phyloP scores from a whole-genome alignment of 2,888 invertebrate species.

The Seladonia tumulorum region DNA sequence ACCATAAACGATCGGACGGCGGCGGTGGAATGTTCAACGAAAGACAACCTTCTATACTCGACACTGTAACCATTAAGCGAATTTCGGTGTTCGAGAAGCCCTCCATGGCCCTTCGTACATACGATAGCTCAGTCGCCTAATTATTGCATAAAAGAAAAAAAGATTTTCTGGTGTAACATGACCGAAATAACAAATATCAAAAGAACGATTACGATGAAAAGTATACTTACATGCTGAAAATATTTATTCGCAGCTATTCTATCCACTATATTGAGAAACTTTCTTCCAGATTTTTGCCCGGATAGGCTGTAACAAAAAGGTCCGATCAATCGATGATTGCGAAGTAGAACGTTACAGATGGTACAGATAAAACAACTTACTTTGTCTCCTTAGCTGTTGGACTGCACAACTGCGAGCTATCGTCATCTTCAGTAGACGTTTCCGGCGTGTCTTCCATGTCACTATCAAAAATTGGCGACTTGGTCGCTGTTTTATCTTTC shows the following conservation, averaged over 20 bases:
- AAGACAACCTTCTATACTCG: slow-evolving; percentile 91
- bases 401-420: slow-evolving; percentile 75
- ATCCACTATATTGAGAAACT: slow-evolving; percentile 93
- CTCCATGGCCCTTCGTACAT: slow-evolving; percentile 95
- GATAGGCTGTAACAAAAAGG: slow-evolving; percentile 74
- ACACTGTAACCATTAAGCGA: slow-evolving; percentile 93
- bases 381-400: slow-evolving; percentile 55
- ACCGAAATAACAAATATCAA: not conserved
- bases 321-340: too few species aligned
- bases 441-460: slow-evolving; percentile 93
- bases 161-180: not conserved
- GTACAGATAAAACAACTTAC: slow-evolving; percentile 58
- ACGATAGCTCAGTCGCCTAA: slow-evolving; percentile 93
- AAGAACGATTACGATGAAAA: not conserved
- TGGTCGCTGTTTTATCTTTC: slow-evolving; percentile 71
- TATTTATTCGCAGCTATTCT: slow-evolving; percentile 93
- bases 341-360: not conserved
- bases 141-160: not conserved
- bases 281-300: slow-evolving; percentile 86
- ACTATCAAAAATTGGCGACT: slow-evolving; percentile 89
- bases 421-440: slow-evolving; percentile 91
- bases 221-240: slow-evolving; percentile 89
- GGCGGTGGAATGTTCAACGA: slow-evolving; percentile 95
- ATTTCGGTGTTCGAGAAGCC: slow-evolving; percentile 95
- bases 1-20: slow-evolving; percentile 96